Percentiles rank a stretch among this genome's conserved stretches.
Conservation (phyloP, 2,797 vertebrate genomes). For the Phoxinus dragarum region DNA sequence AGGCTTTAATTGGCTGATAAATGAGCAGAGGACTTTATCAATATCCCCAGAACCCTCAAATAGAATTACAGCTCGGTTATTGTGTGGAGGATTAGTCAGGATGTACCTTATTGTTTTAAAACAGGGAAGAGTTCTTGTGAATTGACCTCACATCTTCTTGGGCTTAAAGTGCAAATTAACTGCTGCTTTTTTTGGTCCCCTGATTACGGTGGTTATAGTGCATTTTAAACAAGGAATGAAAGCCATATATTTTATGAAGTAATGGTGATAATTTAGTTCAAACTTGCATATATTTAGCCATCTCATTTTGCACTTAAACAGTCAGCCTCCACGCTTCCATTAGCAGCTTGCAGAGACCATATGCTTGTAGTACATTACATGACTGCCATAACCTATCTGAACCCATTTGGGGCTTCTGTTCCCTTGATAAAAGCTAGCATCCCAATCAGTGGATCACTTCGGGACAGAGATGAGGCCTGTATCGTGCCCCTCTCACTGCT, state of each 20-base stretch:
- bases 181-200: conserved; percentile 54
- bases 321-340: background rate
- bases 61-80: conserved; percentile 73
- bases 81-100: conserved; percentile 75
- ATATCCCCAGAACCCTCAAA: conserved; percentile 77
- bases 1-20: conserved; percentile 82
- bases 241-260: background rate
- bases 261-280: background rate
- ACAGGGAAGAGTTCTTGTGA: conserved; percentile 66
- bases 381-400: conserved; percentile 49
- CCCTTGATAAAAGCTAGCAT: conserved; percentile 59
- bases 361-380: conserved; percentile 44
- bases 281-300: background rate
- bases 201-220: conserved; percentile 38
- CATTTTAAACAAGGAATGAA: conserved; percentile 31
- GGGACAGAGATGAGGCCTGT: conserved; percentile 68
- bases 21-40: conserved; percentile 80
- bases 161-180: conserved; percentile 64
- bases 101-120: conserved; percentile 75
- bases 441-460: conserved; percentile 59
- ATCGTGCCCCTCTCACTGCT: conserved; percentile 43
- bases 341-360: conserved; percentile 3
- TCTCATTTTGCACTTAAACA: conserved; percentile 43
- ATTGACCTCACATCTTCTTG: conserved; percentile 73
- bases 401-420: conserved; percentile 31